These are phyloP conservation scores for Geococcyx californianus DNA, from an alignment of 2,113 vertebrate genomes.

Conservation along the genomic window DNA sequence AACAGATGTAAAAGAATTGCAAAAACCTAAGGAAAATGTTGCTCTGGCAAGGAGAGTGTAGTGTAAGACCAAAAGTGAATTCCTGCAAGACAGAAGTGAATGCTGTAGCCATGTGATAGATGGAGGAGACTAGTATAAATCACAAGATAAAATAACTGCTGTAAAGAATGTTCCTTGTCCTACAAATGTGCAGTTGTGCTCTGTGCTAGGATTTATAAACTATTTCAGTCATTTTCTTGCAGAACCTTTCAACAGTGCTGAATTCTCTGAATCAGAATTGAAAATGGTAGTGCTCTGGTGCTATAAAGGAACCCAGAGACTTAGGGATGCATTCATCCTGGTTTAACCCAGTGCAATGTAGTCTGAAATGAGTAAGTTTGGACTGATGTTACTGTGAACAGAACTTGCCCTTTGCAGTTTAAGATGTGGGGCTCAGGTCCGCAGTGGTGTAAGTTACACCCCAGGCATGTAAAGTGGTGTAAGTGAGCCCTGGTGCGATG, in stretches of 20 bases:
- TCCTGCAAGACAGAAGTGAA: slow-evolving; percentile 17
- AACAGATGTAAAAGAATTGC: background rate
- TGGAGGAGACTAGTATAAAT: slow-evolving; percentile 36
- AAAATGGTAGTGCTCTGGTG: background rate
- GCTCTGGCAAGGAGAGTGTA: background rate
- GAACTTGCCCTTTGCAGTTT: background rate
- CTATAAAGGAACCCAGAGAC: background rate
- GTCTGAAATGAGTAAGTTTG: background rate
- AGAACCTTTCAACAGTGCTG: slow-evolving; percentile 27
- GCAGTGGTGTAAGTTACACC: background rate
- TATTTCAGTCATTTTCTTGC: slow-evolving; percentile 23
- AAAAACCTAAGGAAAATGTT: background rate
- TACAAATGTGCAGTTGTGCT: slow-evolving; percentile 20
- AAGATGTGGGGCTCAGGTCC: background rate
- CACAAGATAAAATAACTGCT: slow-evolving; percentile 12
- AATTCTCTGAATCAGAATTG: slow-evolving; percentile 30
- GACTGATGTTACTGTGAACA: background rate
- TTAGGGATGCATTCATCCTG: background rate
- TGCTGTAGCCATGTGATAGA: background rate
- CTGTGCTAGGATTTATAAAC: slow-evolving; percentile 56
- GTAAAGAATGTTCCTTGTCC: slow-evolving; percentile 46
- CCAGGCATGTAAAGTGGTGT: too few species aligned
- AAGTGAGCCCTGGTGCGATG: background rate
- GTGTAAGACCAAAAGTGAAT: slow-evolving; percentile 17
- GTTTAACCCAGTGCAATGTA: background rate